These are phyloP conservation scores for Oryctes rhinoceros DNA, from an alignment of 1,140 invertebrate species.

Conservation along the genomic window DNA sequence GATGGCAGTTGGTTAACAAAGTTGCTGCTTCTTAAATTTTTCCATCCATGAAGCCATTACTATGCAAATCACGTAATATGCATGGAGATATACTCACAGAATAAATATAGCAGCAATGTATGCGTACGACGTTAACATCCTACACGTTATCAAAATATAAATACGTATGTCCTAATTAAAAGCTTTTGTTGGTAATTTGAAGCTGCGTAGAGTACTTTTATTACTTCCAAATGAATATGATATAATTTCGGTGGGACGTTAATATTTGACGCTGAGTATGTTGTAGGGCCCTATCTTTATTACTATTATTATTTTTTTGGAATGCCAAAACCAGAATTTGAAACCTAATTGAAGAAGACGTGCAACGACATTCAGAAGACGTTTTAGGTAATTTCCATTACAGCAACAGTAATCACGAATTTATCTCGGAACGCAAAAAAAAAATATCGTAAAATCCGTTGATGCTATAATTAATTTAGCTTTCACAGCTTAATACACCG, in stretches of 20 bases:
- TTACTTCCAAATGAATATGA: background rate
- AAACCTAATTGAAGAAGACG: too few relatives aligned
- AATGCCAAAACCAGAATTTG: too few relatives aligned
- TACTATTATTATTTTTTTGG: too few relatives aligned
- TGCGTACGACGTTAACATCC: background rate
- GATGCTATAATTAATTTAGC: too few relatives aligned
- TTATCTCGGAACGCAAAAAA: too few relatives aligned
- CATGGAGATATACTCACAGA: background rate
- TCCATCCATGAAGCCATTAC: slow-evolving; percentile 30
- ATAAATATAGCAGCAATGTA: background rate
- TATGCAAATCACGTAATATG: slow-evolving; percentile 14
- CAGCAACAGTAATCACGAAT: too few relatives aligned
- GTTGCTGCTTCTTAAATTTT: background rate
- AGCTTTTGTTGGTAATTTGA: background rate
- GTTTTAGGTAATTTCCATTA: too few relatives aligned
- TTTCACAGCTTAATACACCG: background rate
- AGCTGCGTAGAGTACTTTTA: background rate
- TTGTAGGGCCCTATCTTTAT: too few relatives aligned
- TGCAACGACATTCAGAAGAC: too few relatives aligned
- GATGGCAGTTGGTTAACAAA: background rate
- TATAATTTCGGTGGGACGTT: background rate
- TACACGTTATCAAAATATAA: slow-evolving; percentile 7
- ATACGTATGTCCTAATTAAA: background rate
- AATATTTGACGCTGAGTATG: too few relatives aligned
- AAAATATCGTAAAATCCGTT: too few relatives aligned